Evolutionary conservation across 2,888 invertebrate genomes (phyloP), one percentile per base, ranked within the genome.

Genomic region (Neoaliturus tenellus): DNA sequence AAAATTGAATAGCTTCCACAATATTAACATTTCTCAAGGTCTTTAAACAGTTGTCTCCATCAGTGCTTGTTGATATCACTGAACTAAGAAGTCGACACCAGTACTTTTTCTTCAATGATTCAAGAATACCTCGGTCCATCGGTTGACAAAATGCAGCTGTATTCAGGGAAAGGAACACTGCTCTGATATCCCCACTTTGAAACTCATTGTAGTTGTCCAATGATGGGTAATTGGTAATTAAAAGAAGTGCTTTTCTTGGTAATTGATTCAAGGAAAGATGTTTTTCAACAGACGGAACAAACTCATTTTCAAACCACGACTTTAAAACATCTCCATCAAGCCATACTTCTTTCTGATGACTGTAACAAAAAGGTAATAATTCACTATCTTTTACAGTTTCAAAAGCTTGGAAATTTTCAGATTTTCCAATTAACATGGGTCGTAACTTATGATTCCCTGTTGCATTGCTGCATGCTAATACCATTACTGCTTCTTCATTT

Each of bases 271-370:
- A 62, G 28, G 31, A n/a, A 14, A 71, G 41, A 31, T 71, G 0
- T 6, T 71, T 71, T 39, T 71, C 71, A 23, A 71, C 71, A 71
- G 39, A 20, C 3, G 71, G 71, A 12, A 71, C 71, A 71, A 71
- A 71, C 23, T 71, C 35, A 39, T 12, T 39, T 5, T 39, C 20
- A 39, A 39, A 71, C 35, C 39, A 41, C 23, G 71, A 39, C 39
- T 62, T 62, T 17, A 62, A 28, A 14, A 62, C 14, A 62, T 25
- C 14, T 17, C 20, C 39, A 71, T 71, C 71, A 17, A 71, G 39
- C 39, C 71, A 39, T 35, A 39, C 20, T 23, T 71, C 41, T 10
- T 39, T 71, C 23, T 71, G 71, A 28, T 71, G 71, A 23, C 2
- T n/a, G 23, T 2, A 71, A 20, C 41, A 17, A 41, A 71, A 41